Conservation (phyloP, 2,113 vertebrate genomes). For the Zapornia atra region DNA sequence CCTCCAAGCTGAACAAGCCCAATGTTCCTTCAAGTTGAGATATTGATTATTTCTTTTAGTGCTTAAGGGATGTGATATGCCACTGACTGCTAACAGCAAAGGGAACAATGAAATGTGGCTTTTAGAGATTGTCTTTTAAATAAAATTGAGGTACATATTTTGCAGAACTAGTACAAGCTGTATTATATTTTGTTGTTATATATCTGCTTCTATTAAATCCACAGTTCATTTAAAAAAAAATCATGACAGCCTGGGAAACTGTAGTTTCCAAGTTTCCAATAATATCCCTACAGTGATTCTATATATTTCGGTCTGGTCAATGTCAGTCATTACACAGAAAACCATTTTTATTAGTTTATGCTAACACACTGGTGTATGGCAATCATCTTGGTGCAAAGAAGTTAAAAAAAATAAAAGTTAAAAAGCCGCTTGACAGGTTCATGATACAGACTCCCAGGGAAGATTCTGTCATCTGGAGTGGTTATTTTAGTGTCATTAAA, state of each 20-base stretch:
- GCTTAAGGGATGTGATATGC: not conserved
- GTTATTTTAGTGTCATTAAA: not conserved
- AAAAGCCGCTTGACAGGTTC: not conserved
- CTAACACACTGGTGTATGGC: not conserved
- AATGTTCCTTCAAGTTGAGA: not conserved
- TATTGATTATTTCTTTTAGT: not conserved
- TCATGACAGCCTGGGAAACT: not conserved
- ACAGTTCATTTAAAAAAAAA: constrained; percentile 10
- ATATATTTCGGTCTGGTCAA: not conserved
- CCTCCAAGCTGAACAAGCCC: too few species aligned
- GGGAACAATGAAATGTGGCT: not conserved
- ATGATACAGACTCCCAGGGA: not conserved
- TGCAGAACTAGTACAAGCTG: not conserved
- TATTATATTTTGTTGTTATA: not conserved
- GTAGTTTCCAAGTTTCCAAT: not conserved
- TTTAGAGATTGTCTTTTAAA: not conserved
- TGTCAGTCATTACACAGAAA: not conserved
- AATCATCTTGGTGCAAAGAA: not conserved
- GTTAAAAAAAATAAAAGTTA: not conserved
- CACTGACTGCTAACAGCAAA: not conserved
- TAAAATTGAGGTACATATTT: not conserved
- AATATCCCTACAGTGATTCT: not conserved
- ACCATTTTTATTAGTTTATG: not conserved
- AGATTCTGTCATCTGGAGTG: not conserved
- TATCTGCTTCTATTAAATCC: not conserved